A percentile compares a stretch with the other conserved stretches of the same genome.
phyloP scores from a whole-genome alignment of 2,888 invertebrate genomes.

The Mesorhabditis sp. region DNA sequence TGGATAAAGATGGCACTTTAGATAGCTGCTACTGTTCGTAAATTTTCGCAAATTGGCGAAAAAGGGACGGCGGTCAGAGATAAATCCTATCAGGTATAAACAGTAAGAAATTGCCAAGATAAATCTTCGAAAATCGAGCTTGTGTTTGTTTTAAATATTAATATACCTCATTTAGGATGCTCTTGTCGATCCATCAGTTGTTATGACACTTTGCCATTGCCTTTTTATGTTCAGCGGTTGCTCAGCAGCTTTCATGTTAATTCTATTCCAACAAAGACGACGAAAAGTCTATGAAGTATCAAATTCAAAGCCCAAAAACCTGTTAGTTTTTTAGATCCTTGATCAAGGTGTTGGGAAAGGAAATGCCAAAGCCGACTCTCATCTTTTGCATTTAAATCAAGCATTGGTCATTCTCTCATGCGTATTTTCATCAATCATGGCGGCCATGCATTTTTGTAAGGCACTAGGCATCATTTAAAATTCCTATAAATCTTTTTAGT shows the following conservation, averaged over 20 bases:
- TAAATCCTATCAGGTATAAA: too few relatives aligned
- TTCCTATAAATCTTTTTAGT: neutral
- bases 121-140: too few relatives aligned
- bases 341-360: conserved; percentile 5
- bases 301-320: neutral
- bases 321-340: neutral
- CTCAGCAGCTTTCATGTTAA: neutral
- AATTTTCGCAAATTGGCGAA: neutral
- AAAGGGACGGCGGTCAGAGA: neutral
- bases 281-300: conserved; percentile 4
- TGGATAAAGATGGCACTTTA: neutral
- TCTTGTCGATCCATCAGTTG: conserved; percentile 33
- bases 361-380: neutral
- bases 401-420: neutral
- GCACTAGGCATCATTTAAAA: neutral
- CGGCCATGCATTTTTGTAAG: neutral
- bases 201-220: conserved; percentile 38
- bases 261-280: conserved; percentile 6
- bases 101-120: too few relatives aligned
- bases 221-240: conserved; percentile 27
- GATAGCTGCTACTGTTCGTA: neutral
- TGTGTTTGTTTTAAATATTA: too few relatives aligned
- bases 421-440: conserved; percentile 1
- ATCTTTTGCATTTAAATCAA: neutral
- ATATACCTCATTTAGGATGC: conserved; percentile 19